These are phyloP conservation scores for Conger conger DNA, from an alignment of 2,113 vertebrate species.

Conservation along the genomic window DNA sequence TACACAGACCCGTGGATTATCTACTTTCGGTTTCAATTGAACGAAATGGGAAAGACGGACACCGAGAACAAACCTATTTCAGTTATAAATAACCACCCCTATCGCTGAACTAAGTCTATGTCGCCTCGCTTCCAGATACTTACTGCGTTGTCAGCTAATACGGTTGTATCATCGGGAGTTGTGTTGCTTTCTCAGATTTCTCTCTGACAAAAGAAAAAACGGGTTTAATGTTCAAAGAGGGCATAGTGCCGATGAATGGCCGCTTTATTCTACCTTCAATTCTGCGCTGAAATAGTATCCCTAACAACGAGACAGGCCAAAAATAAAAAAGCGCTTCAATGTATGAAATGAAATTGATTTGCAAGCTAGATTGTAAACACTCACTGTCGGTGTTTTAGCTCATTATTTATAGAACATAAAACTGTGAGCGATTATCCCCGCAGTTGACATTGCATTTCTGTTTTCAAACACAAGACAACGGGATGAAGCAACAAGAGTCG, in stretches of 20 bases:
- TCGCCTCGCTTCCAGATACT: slow-evolving; percentile 55
- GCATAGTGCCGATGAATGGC: not conserved
- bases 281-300: not conserved
- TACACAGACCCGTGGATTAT: not conserved
- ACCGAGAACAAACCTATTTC: not conserved
- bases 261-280: not conserved
- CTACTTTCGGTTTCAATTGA: not conserved
- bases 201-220: slow-evolving; percentile 65
- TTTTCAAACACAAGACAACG: slow-evolving; percentile 46
- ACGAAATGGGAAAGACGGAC: slow-evolving; percentile 54
- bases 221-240: slow-evolving; percentile 35
- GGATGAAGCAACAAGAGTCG: slow-evolving; percentile 58
- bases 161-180: slow-evolving; percentile 79
- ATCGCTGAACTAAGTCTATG: not conserved
- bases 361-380: not conserved
- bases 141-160: slow-evolving; percentile 76
- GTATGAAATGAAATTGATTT: not conserved
- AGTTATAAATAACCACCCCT: not conserved
- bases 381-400: not conserved
- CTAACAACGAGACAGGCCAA: not conserved
- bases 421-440: not conserved
- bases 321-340: not conserved
- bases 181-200: slow-evolving; percentile 73
- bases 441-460: not conserved
- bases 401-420: not conserved